Evolutionary conservation across 2,113 vertebrate species (phyloP).

Genomic region (Oryzias curvinotus): DNA sequence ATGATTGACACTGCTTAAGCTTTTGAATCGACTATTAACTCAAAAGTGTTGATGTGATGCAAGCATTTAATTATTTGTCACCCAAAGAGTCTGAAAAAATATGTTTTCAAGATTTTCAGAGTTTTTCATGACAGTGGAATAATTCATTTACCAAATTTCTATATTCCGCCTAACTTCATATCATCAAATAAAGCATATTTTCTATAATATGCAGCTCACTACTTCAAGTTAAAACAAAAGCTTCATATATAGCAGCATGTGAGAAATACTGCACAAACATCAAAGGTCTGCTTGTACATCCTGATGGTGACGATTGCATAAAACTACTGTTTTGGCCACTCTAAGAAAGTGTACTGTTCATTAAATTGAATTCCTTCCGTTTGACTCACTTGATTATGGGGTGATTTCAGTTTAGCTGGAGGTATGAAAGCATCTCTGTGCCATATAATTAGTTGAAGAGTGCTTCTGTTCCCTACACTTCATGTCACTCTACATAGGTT

Average conservation of each 20-base stretch:
- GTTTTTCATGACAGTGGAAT: too few species aligned
- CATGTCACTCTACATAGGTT: background rate
- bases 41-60: too few species aligned
- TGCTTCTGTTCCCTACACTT: background rate
- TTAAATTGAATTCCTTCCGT: conserved; percentile 50
- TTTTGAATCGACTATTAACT: too few species aligned
- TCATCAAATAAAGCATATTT: too few species aligned
- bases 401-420: conserved; percentile 25
- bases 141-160: too few species aligned
- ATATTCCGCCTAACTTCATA: too few species aligned
- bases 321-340: conserved; percentile 33
- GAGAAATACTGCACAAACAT: conserved; percentile 3
- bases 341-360: background rate
- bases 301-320: conserved; percentile 3
- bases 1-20: too few species aligned
- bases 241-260: background rate
- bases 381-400: conserved; percentile 52
- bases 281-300: conserved; percentile 4
- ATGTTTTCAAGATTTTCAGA: too few species aligned
- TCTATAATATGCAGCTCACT: background rate
- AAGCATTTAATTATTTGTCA: too few species aligned
- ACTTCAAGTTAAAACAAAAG: background rate
- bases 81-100: too few species aligned
- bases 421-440: conserved; percentile 23
- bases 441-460: conserved; percentile 29